These are phyloP conservation scores for Pangasius krempfi DNA, from an alignment of 2,797 vertebrate genomes.

Conservation along the genomic window DNA sequence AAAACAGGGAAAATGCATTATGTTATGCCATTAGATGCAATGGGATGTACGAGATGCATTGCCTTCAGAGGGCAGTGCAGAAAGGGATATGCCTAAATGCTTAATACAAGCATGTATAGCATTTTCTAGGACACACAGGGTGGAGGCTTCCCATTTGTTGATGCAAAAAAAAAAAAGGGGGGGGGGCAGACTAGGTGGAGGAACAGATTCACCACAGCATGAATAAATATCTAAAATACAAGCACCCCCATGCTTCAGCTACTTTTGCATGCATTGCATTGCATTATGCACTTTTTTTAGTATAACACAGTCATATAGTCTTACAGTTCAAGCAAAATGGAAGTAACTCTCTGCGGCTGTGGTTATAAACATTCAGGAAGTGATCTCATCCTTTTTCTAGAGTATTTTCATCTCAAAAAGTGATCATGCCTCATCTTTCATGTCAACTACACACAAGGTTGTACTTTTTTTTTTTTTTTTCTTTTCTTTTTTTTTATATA, in stretches of 20 bases:
- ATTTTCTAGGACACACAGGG: not conserved
- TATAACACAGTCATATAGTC: not conserved
- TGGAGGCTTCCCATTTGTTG: not conserved
- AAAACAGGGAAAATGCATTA: not conserved
- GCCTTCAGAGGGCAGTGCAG: not conserved
- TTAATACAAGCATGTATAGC: not conserved
- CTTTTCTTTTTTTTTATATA: too few relatives aligned
- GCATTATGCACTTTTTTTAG: not conserved
- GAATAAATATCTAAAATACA: not conserved
- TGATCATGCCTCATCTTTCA: not conserved
- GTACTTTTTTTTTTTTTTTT: not conserved
- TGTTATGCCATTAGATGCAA: not conserved
- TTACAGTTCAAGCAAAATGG: not conserved
- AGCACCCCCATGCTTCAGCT: not conserved
- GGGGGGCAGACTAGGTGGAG: not conserved
- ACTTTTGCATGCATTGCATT: not conserved
- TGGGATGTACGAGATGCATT: not conserved
- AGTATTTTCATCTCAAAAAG: not conserved
- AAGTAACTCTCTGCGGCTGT: slow-evolving; percentile 3
- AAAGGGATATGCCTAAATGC: not conserved
- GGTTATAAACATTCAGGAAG: slow-evolving; percentile 7
- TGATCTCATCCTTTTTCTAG: slow-evolving; percentile 2
- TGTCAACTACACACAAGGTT: not conserved
- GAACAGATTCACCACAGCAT: not conserved
- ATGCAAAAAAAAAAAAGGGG: too few relatives aligned